A percentile compares a stretch with the other conserved stretches of the same genome.
Evolutionary conservation across 2,797 vertebrate genomes (phyloP).

Genomic region (Peromyscus aztecus): DNA sequence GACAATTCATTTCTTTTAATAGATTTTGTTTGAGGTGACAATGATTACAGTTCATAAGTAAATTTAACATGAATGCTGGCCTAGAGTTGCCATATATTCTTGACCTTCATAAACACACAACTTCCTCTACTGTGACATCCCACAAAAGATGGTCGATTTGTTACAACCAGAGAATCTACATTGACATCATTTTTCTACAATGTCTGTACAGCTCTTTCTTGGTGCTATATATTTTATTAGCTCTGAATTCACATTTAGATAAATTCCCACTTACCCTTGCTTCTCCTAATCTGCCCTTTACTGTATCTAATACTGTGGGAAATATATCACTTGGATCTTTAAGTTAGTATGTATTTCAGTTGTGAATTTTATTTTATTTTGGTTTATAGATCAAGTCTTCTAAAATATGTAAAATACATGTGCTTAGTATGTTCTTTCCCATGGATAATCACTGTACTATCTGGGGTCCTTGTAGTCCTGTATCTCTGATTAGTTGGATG

Average conservation of each 20-base stretch:
- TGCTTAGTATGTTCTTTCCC: background rate
- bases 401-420: conserved; percentile 9
- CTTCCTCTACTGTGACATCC: background rate
- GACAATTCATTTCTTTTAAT: background rate
- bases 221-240: background rate
- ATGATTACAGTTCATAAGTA: background rate
- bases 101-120: background rate
- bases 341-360: background rate
- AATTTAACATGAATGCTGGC: background rate
- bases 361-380: conserved; percentile 43
- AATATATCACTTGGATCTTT: background rate
- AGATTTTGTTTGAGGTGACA: background rate
- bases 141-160: background rate
- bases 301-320: conserved; percentile 37
- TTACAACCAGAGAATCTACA: background rate
- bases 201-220: background rate
- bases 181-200: background rate
- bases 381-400: background rate
- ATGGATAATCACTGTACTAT: background rate
- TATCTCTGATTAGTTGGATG: background rate
- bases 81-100: background rate
- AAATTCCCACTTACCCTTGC: background rate
- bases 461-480: background rate
- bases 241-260: conserved; percentile 5
- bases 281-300: conserved; percentile 52